A percentile compares a stretch with the other conserved stretches of the same genome.
Conservation (phyloP, 2,888 invertebrate genomes). For the Tetragonisca angustula region DNA sequence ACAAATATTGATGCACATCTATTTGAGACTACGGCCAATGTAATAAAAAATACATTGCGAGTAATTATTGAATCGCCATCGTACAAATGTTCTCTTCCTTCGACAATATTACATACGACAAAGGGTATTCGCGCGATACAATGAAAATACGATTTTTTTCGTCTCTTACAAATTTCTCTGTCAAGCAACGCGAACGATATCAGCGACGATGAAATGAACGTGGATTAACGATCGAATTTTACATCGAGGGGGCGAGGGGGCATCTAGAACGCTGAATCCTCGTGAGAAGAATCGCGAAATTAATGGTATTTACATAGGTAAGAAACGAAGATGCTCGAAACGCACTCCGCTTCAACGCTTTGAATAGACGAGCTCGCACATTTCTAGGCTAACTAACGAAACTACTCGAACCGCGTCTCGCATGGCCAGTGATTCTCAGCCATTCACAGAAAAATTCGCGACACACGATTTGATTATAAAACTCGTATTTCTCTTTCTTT, state of each 20-base stretch:
- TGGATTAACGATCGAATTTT: neutral
- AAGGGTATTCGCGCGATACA: neutral
- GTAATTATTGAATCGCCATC: no score
- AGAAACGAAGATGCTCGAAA: slow-evolving; percentile 27
- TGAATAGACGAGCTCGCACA: neutral
- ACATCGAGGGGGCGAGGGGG: neutral
- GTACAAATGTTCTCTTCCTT: neutral
- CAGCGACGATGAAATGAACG: neutral
- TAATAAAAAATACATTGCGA: no score
- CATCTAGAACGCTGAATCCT: neutral
- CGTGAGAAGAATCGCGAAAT: neutral
- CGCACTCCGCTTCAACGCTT: neutral
- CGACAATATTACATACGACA: neutral
- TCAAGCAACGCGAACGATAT: neutral
- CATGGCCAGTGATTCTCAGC: slow-evolving; percentile 12
- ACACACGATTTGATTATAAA: slow-evolving; percentile 50
- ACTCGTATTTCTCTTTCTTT: slow-evolving; percentile 1
- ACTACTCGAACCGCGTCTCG: neutral
- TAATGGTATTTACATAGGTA: slow-evolving; percentile 38
- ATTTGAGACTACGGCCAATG: no score
- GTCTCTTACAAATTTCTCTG: neutral
- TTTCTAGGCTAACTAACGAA: slow-evolving; percentile 5
- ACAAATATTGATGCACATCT: no score
- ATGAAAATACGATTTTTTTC: neutral
- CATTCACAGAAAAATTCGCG: neutral